Base-by-base conservation (phyloP, 2,888 invertebrate genomes). In the Tetranychus truncatus region DNA sequence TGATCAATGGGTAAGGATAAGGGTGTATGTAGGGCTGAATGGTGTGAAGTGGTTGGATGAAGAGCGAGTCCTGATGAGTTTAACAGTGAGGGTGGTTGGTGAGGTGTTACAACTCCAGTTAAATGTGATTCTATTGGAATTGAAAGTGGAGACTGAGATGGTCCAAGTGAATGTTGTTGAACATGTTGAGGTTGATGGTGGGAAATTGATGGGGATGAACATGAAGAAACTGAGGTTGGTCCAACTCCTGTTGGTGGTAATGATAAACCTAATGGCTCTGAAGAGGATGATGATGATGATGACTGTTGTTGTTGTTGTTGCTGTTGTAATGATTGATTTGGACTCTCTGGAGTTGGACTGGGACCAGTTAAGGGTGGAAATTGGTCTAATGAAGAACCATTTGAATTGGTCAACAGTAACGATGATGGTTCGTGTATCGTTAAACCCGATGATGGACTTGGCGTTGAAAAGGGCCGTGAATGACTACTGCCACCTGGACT, bases 401-500 rank as follows among this genome's bases (percentile, higher is more conserved):
- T 71, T 18, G 71, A 71, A 71, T n/a, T n/a, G n/a, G 71, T 20
- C 20, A 66, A 20, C 66, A 66, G 18, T 18, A 66, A 20, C 7
- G 66, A 66, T 11, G 66, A 66, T 66, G 66, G 6, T 66, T 66
- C 66, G 2, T 66, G 66, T 7, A 18, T 20, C 6, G 66, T 21
- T 21, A 71, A 21, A 24, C 15, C 34, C 11, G 71, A 71, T 20
- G 74, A 55, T 24, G 77, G 77, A 24, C 73, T 73, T 15, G 77
- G 77, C 21, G 76, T 77, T 18, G 77, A 77, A 67, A 74, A 77
- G 4, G 72, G 77, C 21, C 77, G 71, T 8, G 77, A 76, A 34
- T 34, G 34, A 15, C 75, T 75, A 21, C 66, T 34, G 8, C 75
- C 76, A 46, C 73, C 74, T 3, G 77, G 77, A 76, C 77, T 77